Base-by-base conservation (phyloP, 2,113 vertebrate species). In the Helogale parvula region DNA sequence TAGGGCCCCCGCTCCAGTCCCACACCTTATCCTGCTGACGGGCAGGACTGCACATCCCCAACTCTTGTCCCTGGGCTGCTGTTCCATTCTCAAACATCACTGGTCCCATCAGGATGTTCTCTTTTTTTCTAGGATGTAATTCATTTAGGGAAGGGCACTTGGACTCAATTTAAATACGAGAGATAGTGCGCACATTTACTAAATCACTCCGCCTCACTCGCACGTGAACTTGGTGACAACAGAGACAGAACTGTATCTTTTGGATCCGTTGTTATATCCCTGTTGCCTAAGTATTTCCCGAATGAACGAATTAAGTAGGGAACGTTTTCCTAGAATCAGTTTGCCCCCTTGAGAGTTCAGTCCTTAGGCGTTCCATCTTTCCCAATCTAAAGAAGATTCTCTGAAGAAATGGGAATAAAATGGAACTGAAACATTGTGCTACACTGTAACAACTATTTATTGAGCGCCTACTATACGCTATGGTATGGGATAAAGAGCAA, bases 1-100 rank as follows among this genome's bases (percentile, higher is more conserved):
- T 23, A 17, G 25, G 9, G 45, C 11, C 21, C 25, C 2, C 7
- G 45, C 12, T 31, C 13, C 23, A 1, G 3, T 13, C 7, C 12
- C 35, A 7, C 15, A 1, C 8, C 38, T 38, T 50, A 7, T 79
- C 33, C n/a, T 52, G 35, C 87, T 69, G 54, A 52, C 33, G 0
- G 5, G 10, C 60, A 50, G 10, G 11, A 31, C 45, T 15, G 35
- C 25, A n/a, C 54, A 5, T 0, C 15, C 47, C 23, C 23, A 4
- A 7, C 63, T 84, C 41, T 47, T 19, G 65, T 82, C 13, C 23
- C 29, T 27, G 1, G 23, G 86, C 50, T 33, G 83, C 16, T 63
- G 86, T 27, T 65, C 38, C 31, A 12, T 41, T 92, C 13, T 77
- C 35, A 54, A 4, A 52, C 66, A 8, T 13, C 33, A 16, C 52